phyloP scores from a whole-genome alignment of 2,113 vertebrate species.

The Plestiodon gilberti region DNA sequence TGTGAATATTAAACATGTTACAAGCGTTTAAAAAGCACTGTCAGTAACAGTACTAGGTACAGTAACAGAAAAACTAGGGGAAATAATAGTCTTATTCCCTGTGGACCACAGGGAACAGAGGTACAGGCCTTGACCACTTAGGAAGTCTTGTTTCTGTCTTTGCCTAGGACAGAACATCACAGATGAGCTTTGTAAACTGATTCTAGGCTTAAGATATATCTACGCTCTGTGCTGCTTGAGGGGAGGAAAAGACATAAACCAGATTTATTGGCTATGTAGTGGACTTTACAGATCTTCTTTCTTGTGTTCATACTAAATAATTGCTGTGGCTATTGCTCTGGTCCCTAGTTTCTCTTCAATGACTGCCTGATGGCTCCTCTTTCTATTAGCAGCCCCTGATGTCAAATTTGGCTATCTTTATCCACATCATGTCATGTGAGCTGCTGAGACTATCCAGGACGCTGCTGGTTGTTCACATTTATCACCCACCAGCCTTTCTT shows the following conservation, averaged over 20 bases:
- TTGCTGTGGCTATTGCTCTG: not conserved
- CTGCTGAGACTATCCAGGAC: not conserved
- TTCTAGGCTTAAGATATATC: slow-evolving; percentile 2
- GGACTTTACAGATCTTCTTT: slow-evolving; percentile 6
- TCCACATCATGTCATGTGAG: not conserved
- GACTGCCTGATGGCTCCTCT: not conserved
- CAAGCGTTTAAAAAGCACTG: too few species aligned
- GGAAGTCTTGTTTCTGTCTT: not conserved
- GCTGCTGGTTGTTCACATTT: not conserved
- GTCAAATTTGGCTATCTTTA: not conserved
- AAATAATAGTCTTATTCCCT: not conserved
- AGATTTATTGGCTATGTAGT: slow-evolving; percentile 16
- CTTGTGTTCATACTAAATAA: slow-evolving; percentile 15
- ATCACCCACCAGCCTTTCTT: not conserved
- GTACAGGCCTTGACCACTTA: not conserved
- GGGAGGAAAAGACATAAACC: slow-evolving; percentile 1
- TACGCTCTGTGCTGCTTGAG: not conserved
- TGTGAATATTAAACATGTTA: too few species aligned
- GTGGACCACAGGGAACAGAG: not conserved
- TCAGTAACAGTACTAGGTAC: not conserved
- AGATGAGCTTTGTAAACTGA: not conserved
- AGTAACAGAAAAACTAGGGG: not conserved
- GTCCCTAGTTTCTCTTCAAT: not conserved
- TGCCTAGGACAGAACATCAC: not conserved
- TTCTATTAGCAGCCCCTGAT: not conserved